These are phyloP conservation scores for Patella pellucida DNA, from an alignment of 2,888 invertebrate genomes.

Conservation along the genomic window DNA sequence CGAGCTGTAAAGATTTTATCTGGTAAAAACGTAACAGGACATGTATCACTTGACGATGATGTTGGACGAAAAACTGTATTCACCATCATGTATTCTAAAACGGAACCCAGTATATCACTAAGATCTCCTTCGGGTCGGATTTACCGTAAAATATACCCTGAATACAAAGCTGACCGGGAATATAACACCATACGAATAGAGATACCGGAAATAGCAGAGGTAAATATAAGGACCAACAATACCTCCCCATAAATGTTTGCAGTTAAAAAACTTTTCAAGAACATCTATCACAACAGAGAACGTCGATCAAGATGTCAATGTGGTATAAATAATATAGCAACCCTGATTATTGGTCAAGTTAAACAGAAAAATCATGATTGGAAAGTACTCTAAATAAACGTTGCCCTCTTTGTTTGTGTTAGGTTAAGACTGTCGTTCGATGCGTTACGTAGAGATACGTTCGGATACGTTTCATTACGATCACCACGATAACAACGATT, in stretches of 20 bases:
- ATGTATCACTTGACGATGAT: slow-evolving; percentile 34
- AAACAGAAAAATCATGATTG: too few species aligned
- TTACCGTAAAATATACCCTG: slow-evolving; percentile 33
- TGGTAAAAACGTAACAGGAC: slow-evolving; percentile 13
- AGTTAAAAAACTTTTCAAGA: too few species aligned
- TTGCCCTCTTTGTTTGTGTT: too few species aligned
- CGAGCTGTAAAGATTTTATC: not conserved
- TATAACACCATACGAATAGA: slow-evolving; percentile 32
- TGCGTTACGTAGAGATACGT: too few species aligned
- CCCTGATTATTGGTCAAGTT: not conserved
- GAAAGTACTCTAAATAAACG: too few species aligned
- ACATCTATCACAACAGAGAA: too few species aligned
- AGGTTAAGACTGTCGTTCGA: too few species aligned
- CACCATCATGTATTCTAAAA: slow-evolving; percentile 36
- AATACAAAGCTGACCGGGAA: slow-evolving; percentile 30
- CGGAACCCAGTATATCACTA: slow-evolving; percentile 32
- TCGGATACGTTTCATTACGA: too few species aligned
- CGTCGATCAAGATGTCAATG: too few species aligned
- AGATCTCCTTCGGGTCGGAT: slow-evolving; percentile 38
- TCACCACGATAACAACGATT: too few species aligned
- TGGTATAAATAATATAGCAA: too few species aligned
- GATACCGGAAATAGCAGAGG: slow-evolving; percentile 34
- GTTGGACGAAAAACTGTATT: slow-evolving; percentile 33
- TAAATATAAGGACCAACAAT: not conserved
- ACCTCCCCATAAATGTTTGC: too few species aligned